Base-by-base conservation (phyloP, 2,888 invertebrate genomes). In the Polyploca ridens region DNA sequence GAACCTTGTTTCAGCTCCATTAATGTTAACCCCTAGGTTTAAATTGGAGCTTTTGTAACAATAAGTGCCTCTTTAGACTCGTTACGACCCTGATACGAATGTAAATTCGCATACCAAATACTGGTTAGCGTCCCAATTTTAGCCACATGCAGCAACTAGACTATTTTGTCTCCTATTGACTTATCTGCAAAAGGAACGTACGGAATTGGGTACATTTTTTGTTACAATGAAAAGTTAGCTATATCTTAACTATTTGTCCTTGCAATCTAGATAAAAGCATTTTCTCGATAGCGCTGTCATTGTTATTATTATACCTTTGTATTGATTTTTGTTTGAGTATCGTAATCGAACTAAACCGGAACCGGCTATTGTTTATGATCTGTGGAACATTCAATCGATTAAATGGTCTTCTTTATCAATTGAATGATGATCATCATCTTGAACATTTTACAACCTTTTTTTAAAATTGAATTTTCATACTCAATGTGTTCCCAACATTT, bases 21-120 rank as follows among this genome's bases (percentile, higher is more conserved):
- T 58, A 65, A 57, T 38, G 19, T 60, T 35, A 58, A 41, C 38
- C 60, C 64, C 41, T 33, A 59, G 41, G 60, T 62, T 7, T 59
- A 59, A 59, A 66, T 64, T 46, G 57, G 16, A 60, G 14, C 54
- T 61, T 66, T 58, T 67, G 57, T 66, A 62, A 58, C 62, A 66
- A 64, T 46, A 65, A 64, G 33, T 60, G 33, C 5, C 10, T 63
- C 61, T 33, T 63, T 63, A 60, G 41, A 27, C 54, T 19, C 19
- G 16, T 54, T 19, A 54, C 19, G 54, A 54, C 19, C 54, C 54
- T 19, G 54, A 13, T n/a, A 54, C 16, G 4, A 19, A 54, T 54
- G 54, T 19, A 19, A 16, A 54, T 54, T 54, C 54, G 54, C 19
- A 54, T 54, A 54, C n/a, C 54, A 54, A 54, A 54, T 54, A 54